Percentiles rank a stretch among this genome's conserved stretches.
phyloP scores from a whole-genome alignment of 2,888 invertebrate genomes.

The Acronicta aceris region DNA sequence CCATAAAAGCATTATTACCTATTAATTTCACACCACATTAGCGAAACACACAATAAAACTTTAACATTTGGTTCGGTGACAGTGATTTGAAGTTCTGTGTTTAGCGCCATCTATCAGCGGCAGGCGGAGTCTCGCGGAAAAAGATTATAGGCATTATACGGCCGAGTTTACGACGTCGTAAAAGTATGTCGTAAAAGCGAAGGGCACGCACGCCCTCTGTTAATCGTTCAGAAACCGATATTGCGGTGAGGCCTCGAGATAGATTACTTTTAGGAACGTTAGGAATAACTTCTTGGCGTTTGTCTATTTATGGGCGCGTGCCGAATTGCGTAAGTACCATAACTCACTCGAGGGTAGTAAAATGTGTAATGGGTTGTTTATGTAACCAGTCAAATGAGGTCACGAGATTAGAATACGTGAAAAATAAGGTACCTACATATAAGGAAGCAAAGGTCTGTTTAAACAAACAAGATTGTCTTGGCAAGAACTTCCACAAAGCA shows the following conservation, averaged over 20 bases:
- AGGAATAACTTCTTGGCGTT: conserved; percentile 84
- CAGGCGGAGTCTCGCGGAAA: conserved; percentile 76
- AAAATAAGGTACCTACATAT: conserved; percentile 46
- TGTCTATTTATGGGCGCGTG: conserved; percentile 82
- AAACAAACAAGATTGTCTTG: conserved; percentile 42
- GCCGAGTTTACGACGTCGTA: conserved; percentile 87
- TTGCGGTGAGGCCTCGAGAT: conserved; percentile 87
- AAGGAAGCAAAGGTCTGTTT: conserved; percentile 34
- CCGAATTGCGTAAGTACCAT: conserved; percentile 71
- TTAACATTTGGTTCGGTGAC: conserved; percentile 83
- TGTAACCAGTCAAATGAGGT: conserved; percentile 60
- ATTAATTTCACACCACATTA: conserved; percentile 90
- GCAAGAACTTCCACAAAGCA: conserved; percentile 33
- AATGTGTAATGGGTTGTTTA: conserved; percentile 62
- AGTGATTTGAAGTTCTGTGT: conserved; percentile 83
- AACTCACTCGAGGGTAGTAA: conserved; percentile 63
- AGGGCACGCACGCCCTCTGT: conserved; percentile 89
- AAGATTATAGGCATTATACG: conserved; percentile 88
- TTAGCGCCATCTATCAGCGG: conserved; percentile 83
- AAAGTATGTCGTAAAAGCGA: conserved; percentile 87
- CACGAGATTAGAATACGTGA: conserved; percentile 55
- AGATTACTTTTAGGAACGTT: conserved; percentile 85
- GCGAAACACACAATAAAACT: conserved; percentile 89
- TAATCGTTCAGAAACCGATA: conserved; percentile 89
- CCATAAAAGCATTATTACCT: conserved; percentile 89